Base-by-base conservation (phyloP, 2,888 invertebrate genomes). In the Eristalis intricaria region DNA sequence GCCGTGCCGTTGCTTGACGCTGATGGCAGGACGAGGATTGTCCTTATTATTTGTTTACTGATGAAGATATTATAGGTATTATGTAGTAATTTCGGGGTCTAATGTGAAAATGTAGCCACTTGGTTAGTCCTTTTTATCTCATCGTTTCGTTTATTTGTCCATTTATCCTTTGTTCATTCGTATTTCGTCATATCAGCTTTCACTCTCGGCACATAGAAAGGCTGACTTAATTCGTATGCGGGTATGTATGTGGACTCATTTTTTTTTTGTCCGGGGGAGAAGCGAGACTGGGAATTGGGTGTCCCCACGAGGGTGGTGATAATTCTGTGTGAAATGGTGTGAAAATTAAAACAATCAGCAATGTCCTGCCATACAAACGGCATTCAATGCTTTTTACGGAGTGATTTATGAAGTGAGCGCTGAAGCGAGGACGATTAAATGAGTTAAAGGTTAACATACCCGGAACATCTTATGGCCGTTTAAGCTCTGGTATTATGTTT, bases 71-170 rank as follows among this genome's bases (percentile, higher is more conserved):
- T 70, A 35, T 38, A 50, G 73, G 56, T 66, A 19, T 15, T 70
- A n/a, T 64, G 68, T 38, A 32, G 58, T 64, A 75, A 70, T 75
- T 75, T 65, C 40, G 22, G 68, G 74, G 63, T 76, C 70, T 76
- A 76, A 76, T 70, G 81, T 76, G 75, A 65, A 56, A 76, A 70
- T 65, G 29, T 40, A 70, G 70, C 76, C 82, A 82, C 82, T 82
- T 76, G 75, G 65, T 64, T 75, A 63, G 64, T 76, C 58, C 81
- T 71, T 71, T 81, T 82, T 76, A 76, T 74, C 40, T 70, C 69
- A 35, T 70, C 75, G 64, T 76, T 64, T 60, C 81, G 50, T 80
- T 80, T 74, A 69, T 81, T 75, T 74, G 56, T 22, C 74, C 69
- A 74, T 69, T 81, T 81, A 56, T 69, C 26, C 64, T 82, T 65